phyloP scores from a whole-genome alignment of 2,113 vertebrate genomes.

The Pygoscelis antarcticus region DNA sequence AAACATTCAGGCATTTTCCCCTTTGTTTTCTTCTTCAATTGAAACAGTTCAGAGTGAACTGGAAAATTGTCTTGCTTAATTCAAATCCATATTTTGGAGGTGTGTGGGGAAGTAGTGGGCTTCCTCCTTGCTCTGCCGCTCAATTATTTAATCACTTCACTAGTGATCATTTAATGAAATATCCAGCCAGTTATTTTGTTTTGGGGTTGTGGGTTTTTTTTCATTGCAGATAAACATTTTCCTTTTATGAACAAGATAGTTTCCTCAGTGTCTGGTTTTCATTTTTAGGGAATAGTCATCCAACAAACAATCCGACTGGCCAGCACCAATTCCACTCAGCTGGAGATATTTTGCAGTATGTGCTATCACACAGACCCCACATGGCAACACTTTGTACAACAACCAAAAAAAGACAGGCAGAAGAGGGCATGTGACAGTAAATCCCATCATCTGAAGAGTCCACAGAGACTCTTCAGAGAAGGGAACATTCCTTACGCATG shows the following conservation, averaged over 20 bases:
- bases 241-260: conserved; percentile 14
- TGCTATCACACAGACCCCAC: conserved; percentile 31
- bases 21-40: neutral
- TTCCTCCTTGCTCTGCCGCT: neutral
- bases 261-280: conserved; percentile 41
- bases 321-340: neutral
- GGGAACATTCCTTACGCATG: neutral
- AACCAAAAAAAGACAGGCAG: conserved; percentile 12
- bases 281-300: conserved; percentile 13
- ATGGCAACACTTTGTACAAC: conserved; percentile 43
- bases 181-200: neutral
- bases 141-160: neutral
- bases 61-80: neutral
- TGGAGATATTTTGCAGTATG: conserved; percentile 15
- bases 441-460: conserved; percentile 39
- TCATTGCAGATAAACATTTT: neutral
- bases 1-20: neutral
- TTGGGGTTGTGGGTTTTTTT: neutral
- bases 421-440: conserved; percentile 52
- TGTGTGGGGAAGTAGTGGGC: neutral
- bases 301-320: neutral
- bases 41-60: neutral
- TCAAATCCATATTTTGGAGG: neutral
- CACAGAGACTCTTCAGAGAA: conserved; percentile 25
- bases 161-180: neutral